A percentile compares a stretch with the other conserved stretches of the same genome.
These are phyloP conservation scores for Hucho hucho DNA, from an alignment of 2,113 vertebrate species.

Conservation along the genomic window DNA sequence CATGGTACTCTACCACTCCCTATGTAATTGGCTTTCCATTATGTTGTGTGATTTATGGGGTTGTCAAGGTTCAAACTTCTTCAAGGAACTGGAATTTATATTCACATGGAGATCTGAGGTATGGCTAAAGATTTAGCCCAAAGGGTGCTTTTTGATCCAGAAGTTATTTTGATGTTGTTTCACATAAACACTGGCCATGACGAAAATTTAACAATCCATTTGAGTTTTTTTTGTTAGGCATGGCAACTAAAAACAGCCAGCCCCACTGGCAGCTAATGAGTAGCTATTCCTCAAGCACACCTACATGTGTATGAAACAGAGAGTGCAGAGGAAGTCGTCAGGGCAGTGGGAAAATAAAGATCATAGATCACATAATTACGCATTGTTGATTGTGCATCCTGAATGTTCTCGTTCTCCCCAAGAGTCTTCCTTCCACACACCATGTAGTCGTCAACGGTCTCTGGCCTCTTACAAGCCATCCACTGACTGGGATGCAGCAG, in stretches of 20 bases:
- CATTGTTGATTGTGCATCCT: too few species aligned
- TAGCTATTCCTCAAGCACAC: not conserved
- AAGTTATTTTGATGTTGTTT: too few species aligned
- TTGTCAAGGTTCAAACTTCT: not conserved
- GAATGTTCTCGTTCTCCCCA: not conserved
- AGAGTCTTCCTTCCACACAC: not conserved
- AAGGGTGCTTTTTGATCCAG: too few species aligned
- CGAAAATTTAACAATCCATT: too few species aligned
- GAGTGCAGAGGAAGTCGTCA: not conserved
- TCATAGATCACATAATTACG: too few species aligned
- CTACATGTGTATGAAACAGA: not conserved
- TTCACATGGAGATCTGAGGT: slow-evolving; percentile 7
- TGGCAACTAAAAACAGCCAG: not conserved
- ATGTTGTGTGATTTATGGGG: slow-evolving; percentile 42
- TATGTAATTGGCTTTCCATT: slow-evolving; percentile 47
- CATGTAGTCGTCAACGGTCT: not conserved
- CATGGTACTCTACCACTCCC: slow-evolving; percentile 39
- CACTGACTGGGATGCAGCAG: not conserved
- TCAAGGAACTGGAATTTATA: not conserved
- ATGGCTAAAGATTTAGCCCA: not conserved
- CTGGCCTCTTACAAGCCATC: not conserved
- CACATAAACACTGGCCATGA: too few species aligned
- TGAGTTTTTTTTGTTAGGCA: not conserved
- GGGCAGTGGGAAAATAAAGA: too few species aligned
- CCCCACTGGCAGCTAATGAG: not conserved